Base-by-base conservation (phyloP, 2,113 vertebrate genomes). In the Leuciscus idus region DNA sequence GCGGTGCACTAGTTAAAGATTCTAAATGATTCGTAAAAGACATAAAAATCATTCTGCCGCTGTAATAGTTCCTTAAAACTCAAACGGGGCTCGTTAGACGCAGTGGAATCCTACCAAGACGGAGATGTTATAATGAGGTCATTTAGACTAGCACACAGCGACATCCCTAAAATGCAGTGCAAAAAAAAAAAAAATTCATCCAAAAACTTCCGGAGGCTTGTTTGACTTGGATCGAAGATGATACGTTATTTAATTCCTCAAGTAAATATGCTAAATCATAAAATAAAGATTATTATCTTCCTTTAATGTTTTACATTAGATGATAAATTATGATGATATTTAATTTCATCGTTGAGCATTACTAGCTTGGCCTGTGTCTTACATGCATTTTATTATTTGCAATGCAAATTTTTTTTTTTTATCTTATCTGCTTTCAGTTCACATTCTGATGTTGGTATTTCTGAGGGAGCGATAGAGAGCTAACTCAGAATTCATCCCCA, bases 101-200 rank as follows among this genome's bases (percentile, higher is more conserved):
- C 28, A 21, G 62, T 68, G 62, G 46, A 82, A 68, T 82, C 61
- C 39, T 81, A 66, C 80, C 46, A 82, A 68, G 62, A 82, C 5
- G 10, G n/a, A 82, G 62, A 82, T 30, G 15, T 66, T 82, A 68
- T 52, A 82, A 82, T 82, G 80, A 66, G 62, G 62, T 68, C 80
- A 9, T 81, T 81, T 81, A 68, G 80, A 48, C 43, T 68, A 82
- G 62, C 62, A 23, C 62, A 82, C 74, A 30, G 61, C n/a, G 11
- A 82, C 79, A 30, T 26, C 57, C 17, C 43, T 50, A 66, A 81
- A 50, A 81, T 66, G 43, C 61, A 64, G 21, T 6, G 23, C 5
- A 59, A 81, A 64, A 28, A 62, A 26, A 46, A 26, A 26, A 26
- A 19, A 33, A 33, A 0, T 15, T 17, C 6, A 77, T 55, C 13